phyloP scores from a whole-genome alignment of 2,113 vertebrate species.

The Falco punctatus region DNA sequence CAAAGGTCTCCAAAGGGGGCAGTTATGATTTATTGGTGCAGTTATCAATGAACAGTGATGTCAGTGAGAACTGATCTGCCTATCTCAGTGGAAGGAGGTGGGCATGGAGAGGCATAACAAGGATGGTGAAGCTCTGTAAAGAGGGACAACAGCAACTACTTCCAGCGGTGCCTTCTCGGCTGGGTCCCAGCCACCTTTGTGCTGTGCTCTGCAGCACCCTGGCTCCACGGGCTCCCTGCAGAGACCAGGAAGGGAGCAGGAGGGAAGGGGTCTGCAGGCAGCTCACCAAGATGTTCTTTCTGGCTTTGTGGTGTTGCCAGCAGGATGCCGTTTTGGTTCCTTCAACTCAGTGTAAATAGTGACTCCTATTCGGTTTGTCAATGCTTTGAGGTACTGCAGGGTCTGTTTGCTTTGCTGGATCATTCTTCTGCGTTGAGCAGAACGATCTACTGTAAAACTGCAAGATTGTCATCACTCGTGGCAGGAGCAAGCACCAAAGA shows the following conservation, averaged over 20 bases:
- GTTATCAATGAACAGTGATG: constrained; percentile 44
- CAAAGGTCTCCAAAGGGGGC: constrained; percentile 3
- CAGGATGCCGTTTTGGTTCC: not conserved
- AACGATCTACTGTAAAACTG: not conserved
- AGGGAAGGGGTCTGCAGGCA: not conserved
- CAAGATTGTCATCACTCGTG: not conserved
- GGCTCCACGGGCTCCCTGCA: not conserved
- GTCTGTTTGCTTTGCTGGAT: constrained; percentile 10
- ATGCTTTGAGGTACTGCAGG: not conserved
- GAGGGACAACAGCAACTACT: not conserved
- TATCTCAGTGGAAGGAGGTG: not conserved
- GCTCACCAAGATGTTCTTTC: not conserved
- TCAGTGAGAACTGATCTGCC: constrained; percentile 27
- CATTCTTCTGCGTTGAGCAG: not conserved
- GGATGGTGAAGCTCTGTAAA: not conserved
- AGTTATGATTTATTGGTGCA: constrained; percentile 39
- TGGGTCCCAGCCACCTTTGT: not conserved
- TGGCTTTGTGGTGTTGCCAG: not conserved
- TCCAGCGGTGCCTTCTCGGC: not conserved
- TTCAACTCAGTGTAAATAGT: not conserved
- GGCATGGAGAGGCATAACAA: not conserved
- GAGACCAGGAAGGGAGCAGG: not conserved
- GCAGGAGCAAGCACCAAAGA: not conserved
- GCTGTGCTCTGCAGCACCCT: rapidly evolving
- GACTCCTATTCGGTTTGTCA: not conserved